A percentile compares a stretch with the other conserved stretches of the same genome.
phyloP scores from a whole-genome alignment of 23 tunicate genomes.

The Aplidium turbinatum region DNA sequence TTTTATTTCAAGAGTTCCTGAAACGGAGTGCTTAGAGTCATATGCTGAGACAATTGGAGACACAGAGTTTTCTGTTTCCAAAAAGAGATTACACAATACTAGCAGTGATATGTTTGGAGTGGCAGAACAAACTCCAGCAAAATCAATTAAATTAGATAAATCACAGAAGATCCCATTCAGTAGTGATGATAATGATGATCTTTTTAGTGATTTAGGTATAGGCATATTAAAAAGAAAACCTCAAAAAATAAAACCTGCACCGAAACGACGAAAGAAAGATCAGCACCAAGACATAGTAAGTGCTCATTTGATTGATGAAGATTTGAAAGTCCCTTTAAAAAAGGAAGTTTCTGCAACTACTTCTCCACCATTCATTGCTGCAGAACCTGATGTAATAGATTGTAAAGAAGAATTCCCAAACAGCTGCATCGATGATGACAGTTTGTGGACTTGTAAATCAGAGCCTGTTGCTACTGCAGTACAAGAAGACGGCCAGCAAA shows the following conservation, averaged over 20 bases:
- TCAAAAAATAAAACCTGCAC: constrained; percentile 9
- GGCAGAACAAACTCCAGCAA: not conserved
- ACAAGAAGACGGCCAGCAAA: not conserved
- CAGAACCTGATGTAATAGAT: constrained; percentile 7
- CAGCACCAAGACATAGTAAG: not conserved
- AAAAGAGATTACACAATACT: not conserved
- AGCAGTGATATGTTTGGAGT: not conserved
- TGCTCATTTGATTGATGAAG: not conserved
- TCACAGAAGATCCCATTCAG: not conserved
- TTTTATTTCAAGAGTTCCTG: constrained; percentile 33
- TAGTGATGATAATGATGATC: not conserved
- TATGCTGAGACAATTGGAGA: not conserved
- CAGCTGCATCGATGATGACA: constrained; percentile 49
- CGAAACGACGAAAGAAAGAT: constrained; percentile 6
- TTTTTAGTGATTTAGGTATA: not conserved
- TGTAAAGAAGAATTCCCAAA: too few species aligned
- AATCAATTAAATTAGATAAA: constrained; percentile 1
- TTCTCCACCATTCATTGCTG: not conserved
- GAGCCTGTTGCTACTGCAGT: not conserved
- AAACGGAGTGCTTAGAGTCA: constrained; percentile 1
- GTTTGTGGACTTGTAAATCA: constrained; percentile 32
- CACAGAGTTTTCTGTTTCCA: not conserved
- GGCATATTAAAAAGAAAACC: not conserved
- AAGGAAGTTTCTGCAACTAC: not conserved
- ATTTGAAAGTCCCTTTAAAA: not conserved